These are phyloP conservation scores for Actenoides hombroni DNA, from an alignment of 2,113 vertebrate genomes.

Conservation along the genomic window DNA sequence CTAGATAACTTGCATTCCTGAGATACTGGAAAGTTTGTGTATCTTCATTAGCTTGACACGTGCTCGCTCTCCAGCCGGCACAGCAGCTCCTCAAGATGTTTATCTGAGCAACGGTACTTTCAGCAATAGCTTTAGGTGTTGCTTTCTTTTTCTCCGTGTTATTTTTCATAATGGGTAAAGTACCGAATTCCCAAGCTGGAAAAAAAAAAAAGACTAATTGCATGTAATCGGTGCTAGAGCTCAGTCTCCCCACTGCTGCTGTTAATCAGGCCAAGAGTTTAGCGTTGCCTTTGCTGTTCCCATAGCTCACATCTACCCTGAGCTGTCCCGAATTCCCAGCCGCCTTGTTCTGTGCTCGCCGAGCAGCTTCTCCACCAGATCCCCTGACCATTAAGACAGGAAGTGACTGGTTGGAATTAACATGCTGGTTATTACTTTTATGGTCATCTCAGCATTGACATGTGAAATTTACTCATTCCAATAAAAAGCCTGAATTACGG, in stretches of 20 bases:
- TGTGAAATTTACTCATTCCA: background rate
- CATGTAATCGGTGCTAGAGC: background rate
- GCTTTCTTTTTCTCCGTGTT: background rate
- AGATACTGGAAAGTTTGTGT: background rate
- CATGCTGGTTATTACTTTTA: background rate
- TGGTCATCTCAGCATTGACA: background rate
- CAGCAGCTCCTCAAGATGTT: background rate
- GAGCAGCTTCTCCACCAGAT: background rate
- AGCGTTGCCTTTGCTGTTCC: background rate
- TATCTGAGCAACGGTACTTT: background rate
- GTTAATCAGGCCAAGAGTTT: background rate
- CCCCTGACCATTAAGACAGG: background rate
- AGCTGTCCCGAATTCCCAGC: background rate
- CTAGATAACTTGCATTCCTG: background rate
- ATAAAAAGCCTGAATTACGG: background rate
- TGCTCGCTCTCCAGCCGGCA: background rate
- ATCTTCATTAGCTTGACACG: background rate
- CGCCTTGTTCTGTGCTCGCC: accelerated
- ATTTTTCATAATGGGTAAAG: background rate
- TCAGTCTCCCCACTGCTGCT: background rate
- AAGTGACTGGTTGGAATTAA: background rate
- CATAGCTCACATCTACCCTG: background rate
- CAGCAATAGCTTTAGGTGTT: background rate
- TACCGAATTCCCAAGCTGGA: background rate
- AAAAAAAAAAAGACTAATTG: background rate